Evolutionary conservation across 1,140 invertebrate species (phyloP).

Genomic region (Drosophila obscura): DNA sequence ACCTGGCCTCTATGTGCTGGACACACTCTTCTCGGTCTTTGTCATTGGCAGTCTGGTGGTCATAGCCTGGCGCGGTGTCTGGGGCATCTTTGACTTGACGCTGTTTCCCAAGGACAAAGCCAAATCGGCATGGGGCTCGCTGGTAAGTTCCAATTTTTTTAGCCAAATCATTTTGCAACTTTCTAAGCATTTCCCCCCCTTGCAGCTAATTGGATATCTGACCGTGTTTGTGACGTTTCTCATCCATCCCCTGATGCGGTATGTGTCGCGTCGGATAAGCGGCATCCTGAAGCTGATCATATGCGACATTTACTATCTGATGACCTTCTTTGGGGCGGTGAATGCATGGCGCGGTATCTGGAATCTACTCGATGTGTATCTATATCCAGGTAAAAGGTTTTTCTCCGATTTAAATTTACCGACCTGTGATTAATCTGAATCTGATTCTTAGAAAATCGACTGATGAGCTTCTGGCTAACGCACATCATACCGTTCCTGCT

Average conservation of each 20-base stretch:
- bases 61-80: conserved; percentile 93
- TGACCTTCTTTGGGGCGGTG: conserved; percentile 91
- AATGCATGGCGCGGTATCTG: conserved; percentile 95
- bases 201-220: conserved; percentile 89
- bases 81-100: conserved; percentile 91
- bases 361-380: conserved; percentile 91
- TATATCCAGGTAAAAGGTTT: conserved; percentile 87
- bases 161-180: background rate
- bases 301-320: conserved; percentile 90
- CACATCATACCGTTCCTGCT: conserved; percentile 89
- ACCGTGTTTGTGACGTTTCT: conserved; percentile 89
- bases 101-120: conserved; percentile 88
- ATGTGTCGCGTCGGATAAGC: conserved; percentile 86
- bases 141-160: conserved; percentile 86
- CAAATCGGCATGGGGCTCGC: conserved; percentile 89
- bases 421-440: background rate
- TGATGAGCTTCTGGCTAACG: conserved; percentile 91
- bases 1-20: conserved; percentile 90
- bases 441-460: conserved; percentile 86
- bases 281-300: conserved; percentile 88
- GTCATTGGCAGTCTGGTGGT: conserved; percentile 93
- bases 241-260: conserved; percentile 89
- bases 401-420: too few species aligned
- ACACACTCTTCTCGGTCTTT: conserved; percentile 93
- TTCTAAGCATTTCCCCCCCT: too few species aligned